These are phyloP conservation scores for Dicaeum eximium DNA, from an alignment of 2,113 vertebrate genomes.

Conservation along the genomic window DNA sequence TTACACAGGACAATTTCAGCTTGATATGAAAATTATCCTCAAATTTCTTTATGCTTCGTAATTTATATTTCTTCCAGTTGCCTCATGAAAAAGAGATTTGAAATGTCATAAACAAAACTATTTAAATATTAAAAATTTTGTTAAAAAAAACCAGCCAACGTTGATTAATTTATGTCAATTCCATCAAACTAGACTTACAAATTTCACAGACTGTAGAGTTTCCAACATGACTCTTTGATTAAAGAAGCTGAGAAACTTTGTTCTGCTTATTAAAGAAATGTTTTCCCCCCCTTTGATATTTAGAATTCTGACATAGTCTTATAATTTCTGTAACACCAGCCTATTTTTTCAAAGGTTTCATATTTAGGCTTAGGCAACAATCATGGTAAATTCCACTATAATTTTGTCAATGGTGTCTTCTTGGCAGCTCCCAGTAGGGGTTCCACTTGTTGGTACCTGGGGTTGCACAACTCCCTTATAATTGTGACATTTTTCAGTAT, in stretches of 20 bases:
- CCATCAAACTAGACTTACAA: not conserved
- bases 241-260: not conserved
- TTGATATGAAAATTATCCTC: not conserved
- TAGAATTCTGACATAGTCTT: not conserved
- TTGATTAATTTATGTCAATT: not conserved
- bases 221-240: not conserved
- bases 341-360: not conserved
- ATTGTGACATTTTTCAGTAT: not conserved
- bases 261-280: not conserved
- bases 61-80: not conserved
- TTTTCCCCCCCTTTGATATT: not conserved
- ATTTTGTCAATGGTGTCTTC: not conserved
- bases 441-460: not conserved
- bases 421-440: not conserved
- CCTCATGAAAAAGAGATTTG: not conserved
- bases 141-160: not conserved
- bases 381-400: not conserved
- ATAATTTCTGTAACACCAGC: not conserved
- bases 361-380: not conserved
- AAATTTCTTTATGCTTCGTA: accelerated
- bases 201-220: not conserved
- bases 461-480: not conserved
- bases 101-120: not conserved
- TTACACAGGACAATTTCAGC: not conserved
- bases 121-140: not conserved